Percentiles rank a stretch among this genome's conserved stretches.
Evolutionary conservation across 2,888 invertebrate genomes (phyloP).

Genomic region (Ferdinandea cuprea): DNA sequence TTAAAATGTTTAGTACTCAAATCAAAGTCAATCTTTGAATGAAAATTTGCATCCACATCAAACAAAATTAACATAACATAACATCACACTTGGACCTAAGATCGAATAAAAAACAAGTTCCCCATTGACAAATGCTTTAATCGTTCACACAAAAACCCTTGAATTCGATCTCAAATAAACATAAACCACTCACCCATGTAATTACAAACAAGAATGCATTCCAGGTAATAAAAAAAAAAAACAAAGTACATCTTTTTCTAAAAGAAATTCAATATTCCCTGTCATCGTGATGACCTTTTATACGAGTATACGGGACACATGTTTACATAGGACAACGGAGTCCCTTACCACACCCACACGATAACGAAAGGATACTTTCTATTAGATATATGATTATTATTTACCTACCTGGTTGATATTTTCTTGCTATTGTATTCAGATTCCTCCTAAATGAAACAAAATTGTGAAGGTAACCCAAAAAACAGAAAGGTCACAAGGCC

Average conservation of each 20-base stretch:
- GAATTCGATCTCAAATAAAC: too few species aligned
- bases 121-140: not conserved
- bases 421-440: conserved; percentile 10
- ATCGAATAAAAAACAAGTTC: conserved; percentile 8
- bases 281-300: not conserved
- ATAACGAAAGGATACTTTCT: conserved; percentile 23
- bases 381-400: too few species aligned
- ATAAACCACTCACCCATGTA: not conserved
- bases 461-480: conserved; percentile 11
- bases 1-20: too few species aligned
- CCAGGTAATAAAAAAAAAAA: not conserved
- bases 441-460: conserved; percentile 17
- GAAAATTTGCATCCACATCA: too few species aligned
- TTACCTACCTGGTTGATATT: conserved; percentile 61
- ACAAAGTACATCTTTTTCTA: conserved; percentile 5
- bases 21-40: too few species aligned
- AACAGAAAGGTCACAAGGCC: conserved; percentile 39
- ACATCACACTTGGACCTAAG: conserved; percentile 7
- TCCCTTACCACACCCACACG: conserved; percentile 64
- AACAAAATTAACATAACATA: conserved; percentile 42
- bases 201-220: not conserved
- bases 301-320: conserved; percentile 4
- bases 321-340: conserved; percentile 47
- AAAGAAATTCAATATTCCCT: conserved; percentile 24
- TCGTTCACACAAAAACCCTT: not conserved